Conservation (phyloP, 2,888 invertebrate genomes). For the Tetanocera ferruginea region DNA sequence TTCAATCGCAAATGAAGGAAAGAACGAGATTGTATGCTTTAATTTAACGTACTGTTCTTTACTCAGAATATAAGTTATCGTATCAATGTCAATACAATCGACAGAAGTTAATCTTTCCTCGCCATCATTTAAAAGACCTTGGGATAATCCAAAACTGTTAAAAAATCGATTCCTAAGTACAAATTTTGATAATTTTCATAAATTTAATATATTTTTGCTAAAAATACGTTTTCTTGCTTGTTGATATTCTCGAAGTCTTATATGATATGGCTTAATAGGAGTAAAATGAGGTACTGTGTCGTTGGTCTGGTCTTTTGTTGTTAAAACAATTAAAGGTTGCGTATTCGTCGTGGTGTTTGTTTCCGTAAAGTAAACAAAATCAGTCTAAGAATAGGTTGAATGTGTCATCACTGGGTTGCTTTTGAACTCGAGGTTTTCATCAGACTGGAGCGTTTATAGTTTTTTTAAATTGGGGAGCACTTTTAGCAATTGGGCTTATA, state of each 20-base stretch:
- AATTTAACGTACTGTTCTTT: slow-evolving; percentile 16
- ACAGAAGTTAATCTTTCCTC: neutral
- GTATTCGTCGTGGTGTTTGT: too few species aligned
- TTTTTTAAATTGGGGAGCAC: neutral
- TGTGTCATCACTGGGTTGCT: neutral
- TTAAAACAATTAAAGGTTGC: neutral
- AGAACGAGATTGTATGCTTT: slow-evolving; percentile 4
- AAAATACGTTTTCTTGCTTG: neutral
- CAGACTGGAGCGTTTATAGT: neutral
- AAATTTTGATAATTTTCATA: neutral
- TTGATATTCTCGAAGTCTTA: neutral
- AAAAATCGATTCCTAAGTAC: slow-evolving; percentile 15
- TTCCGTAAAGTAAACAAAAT: neutral
- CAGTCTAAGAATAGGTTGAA: neutral
- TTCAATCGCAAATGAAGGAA: slow-evolving; percentile 26
- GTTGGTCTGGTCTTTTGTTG: neutral
- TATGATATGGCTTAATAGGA: neutral
- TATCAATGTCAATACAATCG: neutral
- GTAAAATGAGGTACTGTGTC: neutral
- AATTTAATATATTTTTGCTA: neutral
- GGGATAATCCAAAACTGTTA: neutral
- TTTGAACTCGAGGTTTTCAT: neutral
- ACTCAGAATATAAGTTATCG: slow-evolving; percentile 3
- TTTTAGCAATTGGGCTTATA: neutral
- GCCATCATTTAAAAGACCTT: neutral